Evolutionary conservation across 2,888 invertebrate species (phyloP).

Genomic region (Volucella zonaria): DNA sequence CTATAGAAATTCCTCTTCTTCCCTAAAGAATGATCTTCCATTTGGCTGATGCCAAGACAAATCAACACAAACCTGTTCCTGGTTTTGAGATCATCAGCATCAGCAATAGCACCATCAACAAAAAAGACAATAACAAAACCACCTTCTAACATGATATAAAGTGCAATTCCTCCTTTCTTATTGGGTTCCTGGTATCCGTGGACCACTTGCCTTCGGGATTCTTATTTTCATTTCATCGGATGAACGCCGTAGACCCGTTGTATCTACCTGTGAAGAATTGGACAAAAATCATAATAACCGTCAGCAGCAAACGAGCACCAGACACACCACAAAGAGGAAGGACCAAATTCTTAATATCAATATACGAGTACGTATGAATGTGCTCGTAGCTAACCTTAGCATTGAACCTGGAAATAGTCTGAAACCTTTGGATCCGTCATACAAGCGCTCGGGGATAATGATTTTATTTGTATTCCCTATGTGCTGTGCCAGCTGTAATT

Average conservation of each 20-base stretch:
- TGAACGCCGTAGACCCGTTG: background rate
- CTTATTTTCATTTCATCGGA: background rate
- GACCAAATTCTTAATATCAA: constrained; percentile 41
- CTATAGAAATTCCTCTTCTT: constrained; percentile 26
- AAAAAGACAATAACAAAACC: constrained; percentile 1
- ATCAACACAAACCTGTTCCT: constrained; percentile 42
- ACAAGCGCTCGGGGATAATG: constrained; percentile 62
- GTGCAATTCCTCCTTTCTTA: constrained; percentile 28
- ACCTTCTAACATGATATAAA: constrained; percentile 51
- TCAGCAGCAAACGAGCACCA: constrained; percentile 6
- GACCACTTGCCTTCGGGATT: constrained; percentile 13
- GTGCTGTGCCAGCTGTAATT: constrained; percentile 66
- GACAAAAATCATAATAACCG: constrained; percentile 54
- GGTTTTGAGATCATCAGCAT: constrained; percentile 38
- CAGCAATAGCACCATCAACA: constrained; percentile 10
- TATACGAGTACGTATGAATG: constrained; percentile 48
- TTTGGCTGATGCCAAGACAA: constrained; percentile 10
- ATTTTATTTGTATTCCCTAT: constrained; percentile 72
- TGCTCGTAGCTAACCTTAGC: constrained; percentile 38
- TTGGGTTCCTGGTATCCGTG: constrained; percentile 4
- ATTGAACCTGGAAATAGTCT: constrained; percentile 29
- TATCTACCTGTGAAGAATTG: constrained; percentile 37
- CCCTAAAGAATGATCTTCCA: constrained; percentile 33
- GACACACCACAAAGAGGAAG: constrained; percentile 9
- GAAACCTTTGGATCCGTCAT: constrained; percentile 20